phyloP scores from a whole-genome alignment of 2,888 invertebrate genomes.

The Leucophora obtusa region DNA sequence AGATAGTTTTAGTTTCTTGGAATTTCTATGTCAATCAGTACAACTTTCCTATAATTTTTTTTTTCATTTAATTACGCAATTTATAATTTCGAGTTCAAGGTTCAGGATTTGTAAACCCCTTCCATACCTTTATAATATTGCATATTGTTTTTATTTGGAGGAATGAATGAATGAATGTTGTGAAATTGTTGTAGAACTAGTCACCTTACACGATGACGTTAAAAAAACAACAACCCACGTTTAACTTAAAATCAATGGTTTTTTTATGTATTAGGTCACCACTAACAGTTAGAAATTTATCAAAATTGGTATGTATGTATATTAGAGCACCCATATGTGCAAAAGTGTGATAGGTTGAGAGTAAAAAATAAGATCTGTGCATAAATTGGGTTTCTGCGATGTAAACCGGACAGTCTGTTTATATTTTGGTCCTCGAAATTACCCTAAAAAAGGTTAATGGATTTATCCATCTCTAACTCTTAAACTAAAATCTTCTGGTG shows the following conservation, averaged over 20 bases:
- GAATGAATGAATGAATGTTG: not conserved
- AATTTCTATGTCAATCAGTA: slow-evolving; percentile 58
- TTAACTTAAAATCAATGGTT: not conserved
- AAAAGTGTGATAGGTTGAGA: too few relatives aligned
- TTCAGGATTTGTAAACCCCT: slow-evolving; percentile 24
- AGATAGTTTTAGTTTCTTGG: slow-evolving; percentile 49
- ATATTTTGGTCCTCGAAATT: too few relatives aligned
- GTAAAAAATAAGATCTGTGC: too few relatives aligned
- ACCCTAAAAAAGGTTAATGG: too few relatives aligned
- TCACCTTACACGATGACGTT: not conserved
- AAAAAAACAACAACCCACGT: not conserved
- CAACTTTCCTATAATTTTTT: slow-evolving; percentile 51
- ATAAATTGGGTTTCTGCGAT: too few relatives aligned
- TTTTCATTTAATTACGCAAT: slow-evolving; percentile 55
- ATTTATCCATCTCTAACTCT: too few relatives aligned
- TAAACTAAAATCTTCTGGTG: too few relatives aligned
- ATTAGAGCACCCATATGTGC: too few relatives aligned
- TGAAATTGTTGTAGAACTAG: not conserved
- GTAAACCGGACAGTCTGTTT: too few relatives aligned
- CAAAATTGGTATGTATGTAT: not conserved
- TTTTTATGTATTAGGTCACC: not conserved
- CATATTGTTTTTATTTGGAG: not conserved
- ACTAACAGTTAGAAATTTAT: not conserved
- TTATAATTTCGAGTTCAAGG: slow-evolving; percentile 63
- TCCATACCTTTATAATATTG: not conserved